Percentiles rank a stretch among this genome's conserved stretches.
phyloP scores from a whole-genome alignment of 2,797 vertebrate genomes.

The Scarus forsteni region DNA sequence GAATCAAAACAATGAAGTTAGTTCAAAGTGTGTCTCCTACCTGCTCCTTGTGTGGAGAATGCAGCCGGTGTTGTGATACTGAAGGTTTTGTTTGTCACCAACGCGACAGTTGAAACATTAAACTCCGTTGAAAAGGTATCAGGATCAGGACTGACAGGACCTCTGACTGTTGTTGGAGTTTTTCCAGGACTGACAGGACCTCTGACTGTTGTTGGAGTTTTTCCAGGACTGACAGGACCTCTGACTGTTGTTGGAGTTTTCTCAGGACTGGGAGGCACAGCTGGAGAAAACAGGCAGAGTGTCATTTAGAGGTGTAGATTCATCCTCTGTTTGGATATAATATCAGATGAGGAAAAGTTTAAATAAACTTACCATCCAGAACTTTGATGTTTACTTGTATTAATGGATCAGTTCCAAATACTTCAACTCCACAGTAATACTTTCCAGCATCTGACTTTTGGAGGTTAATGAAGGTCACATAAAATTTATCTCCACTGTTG shows the following conservation, averaged over 20 bases:
- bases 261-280: background rate
- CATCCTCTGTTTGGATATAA: no score
- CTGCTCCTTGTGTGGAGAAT: background rate
- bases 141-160: background rate
- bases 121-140: no score
- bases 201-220: slow-evolving; percentile 4
- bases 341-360: no score
- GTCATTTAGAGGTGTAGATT: no score
- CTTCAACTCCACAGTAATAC: slow-evolving; percentile 35
- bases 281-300: background rate
- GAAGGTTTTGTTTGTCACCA: no score
- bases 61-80: no score
- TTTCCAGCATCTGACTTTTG: slow-evolving; percentile 22
- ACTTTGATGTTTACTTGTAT: slow-evolving; percentile 29
- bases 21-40: no score
- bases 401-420: rapidly evolving
- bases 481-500: background rate
- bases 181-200: no score
- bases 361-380: slow-evolving; percentile 25
- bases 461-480: slow-evolving; percentile 42
- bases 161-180: background rate
- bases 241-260: background rate
- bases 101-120: no score
- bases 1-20: no score
- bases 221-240: no score